These are phyloP conservation scores for Melanotus villosus DNA, from an alignment of 2,888 invertebrate genomes.

Conservation along the genomic window DNA sequence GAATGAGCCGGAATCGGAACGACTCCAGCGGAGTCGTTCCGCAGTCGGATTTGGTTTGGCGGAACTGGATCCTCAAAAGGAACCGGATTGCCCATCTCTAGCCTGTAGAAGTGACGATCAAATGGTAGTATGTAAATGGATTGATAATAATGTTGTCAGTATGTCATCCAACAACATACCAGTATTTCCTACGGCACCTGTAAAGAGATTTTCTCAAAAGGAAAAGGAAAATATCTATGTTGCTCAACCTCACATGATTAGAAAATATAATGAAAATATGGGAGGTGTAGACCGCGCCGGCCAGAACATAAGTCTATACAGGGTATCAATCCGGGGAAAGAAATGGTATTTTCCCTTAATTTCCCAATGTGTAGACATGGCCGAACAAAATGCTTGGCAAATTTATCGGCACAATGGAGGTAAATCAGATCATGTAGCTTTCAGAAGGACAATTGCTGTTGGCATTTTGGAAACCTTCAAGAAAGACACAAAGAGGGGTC, in stretches of 20 bases:
- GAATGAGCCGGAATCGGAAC: too few relatives aligned
- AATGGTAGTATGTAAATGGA: too few relatives aligned
- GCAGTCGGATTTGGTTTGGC: too few relatives aligned
- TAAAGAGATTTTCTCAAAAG: not conserved
- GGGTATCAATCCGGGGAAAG: not conserved
- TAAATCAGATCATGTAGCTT: conserved; percentile 14
- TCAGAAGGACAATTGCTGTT: conserved; percentile 1
- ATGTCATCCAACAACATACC: too few relatives aligned
- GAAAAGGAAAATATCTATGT: not conserved
- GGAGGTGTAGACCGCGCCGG: conserved; percentile 9
- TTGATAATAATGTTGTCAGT: too few relatives aligned
- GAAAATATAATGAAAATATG: conserved; percentile 2
- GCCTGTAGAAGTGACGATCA: too few relatives aligned
- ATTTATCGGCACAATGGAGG: conserved; percentile 2
- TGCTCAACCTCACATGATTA: not conserved
- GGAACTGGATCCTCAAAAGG: too few relatives aligned
- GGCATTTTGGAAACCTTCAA: conserved; percentile 6
- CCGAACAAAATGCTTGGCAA: conserved; percentile 25
- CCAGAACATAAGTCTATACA: too few relatives aligned
- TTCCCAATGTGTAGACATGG: conserved; percentile 21
- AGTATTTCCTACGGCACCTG: not conserved
- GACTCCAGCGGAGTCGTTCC: too few relatives aligned
- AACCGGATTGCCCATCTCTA: too few relatives aligned
- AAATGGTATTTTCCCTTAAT: conserved; percentile 19
- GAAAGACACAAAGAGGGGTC: not conserved